Evolutionary conservation across 1,140 invertebrate species (phyloP).

Genomic region (Drosophila watanabei): DNA sequence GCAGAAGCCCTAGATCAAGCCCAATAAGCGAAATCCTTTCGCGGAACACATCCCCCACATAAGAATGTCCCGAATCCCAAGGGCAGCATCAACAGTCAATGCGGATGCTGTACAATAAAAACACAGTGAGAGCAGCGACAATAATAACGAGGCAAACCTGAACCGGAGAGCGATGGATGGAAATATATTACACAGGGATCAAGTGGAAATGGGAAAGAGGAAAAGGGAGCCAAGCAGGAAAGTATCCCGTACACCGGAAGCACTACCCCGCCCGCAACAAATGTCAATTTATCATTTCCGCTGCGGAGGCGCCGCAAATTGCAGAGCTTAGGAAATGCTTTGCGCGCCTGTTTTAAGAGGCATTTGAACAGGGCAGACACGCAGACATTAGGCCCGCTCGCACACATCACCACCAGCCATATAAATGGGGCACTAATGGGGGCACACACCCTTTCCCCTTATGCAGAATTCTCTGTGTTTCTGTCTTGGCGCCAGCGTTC

Average conservation of each 20-base stretch:
- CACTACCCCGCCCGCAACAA: slow-evolving; percentile 38
- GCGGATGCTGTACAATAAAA: slow-evolving; percentile 47
- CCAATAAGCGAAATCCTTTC: slow-evolving; percentile 43
- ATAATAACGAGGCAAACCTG: slow-evolving; percentile 50
- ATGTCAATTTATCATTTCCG: slow-evolving; percentile 83
- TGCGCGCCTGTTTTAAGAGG: slow-evolving; percentile 60
- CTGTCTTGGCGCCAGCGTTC: slow-evolving; percentile 56
- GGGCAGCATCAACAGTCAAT: slow-evolving; percentile 30
- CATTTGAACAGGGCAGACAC: slow-evolving; percentile 60
- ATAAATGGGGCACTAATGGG: slow-evolving; percentile 41
- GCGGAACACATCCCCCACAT: slow-evolving; percentile 8
- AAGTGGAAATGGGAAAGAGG: slow-evolving; percentile 13
- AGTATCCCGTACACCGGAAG: slow-evolving; percentile 43
- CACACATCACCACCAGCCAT: slow-evolving; percentile 23
- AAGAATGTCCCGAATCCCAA: slow-evolving; percentile 1
- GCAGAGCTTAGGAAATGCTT: slow-evolving; percentile 62
- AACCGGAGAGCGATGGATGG: slow-evolving; percentile 15
- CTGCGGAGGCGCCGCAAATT: slow-evolving; percentile 68
- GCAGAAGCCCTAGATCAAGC: not conserved
- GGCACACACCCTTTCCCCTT: slow-evolving; percentile 17
- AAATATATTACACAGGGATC: slow-evolving; percentile 19
- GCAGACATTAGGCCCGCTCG: slow-evolving; percentile 20
- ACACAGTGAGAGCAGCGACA: slow-evolving; percentile 34
- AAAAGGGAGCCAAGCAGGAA: slow-evolving; percentile 17
- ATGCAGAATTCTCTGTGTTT: slow-evolving; percentile 36